Conservation (phyloP, 2,888 invertebrate species). For the Chromoteleia sp. region DNA sequence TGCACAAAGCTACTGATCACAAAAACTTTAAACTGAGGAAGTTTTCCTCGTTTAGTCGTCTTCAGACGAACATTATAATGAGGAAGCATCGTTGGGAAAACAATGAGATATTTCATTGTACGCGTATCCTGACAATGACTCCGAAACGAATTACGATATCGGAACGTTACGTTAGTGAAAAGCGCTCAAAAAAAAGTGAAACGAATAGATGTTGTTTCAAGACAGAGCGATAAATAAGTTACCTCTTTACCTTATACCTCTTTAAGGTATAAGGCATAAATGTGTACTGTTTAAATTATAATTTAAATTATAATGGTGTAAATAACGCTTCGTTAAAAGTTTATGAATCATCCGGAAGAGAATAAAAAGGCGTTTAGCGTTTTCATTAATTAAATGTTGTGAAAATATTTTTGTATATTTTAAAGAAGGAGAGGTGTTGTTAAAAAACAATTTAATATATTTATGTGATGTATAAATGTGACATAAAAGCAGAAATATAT, state of each 20-base stretch:
- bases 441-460: not conserved
- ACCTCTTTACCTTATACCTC: too few relatives aligned
- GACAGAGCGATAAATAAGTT: too few relatives aligned
- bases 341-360: too few relatives aligned
- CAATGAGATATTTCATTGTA: constrained; percentile 37
- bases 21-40: constrained; percentile 42
- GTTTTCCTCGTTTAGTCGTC: constrained; percentile 36
- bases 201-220: constrained; percentile 3
- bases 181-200: not conserved
- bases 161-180: not conserved
- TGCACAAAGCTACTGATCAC: constrained; percentile 39
- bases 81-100: constrained; percentile 16
- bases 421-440: not conserved
- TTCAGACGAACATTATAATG: constrained; percentile 33
- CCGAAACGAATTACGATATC: constrained; percentile 15
- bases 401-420: not conserved
- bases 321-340: too few relatives aligned
- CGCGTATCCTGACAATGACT: constrained; percentile 16
- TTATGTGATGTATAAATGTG: not conserved
- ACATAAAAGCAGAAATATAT: not conserved
- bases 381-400: not conserved
- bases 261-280: too few relatives aligned
- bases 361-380: too few relatives aligned
- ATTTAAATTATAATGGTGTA: too few relatives aligned
- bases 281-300: too few relatives aligned